Evolutionary conservation across 2,888 invertebrate species (phyloP).

Genomic region (Atrina japonica): DNA sequence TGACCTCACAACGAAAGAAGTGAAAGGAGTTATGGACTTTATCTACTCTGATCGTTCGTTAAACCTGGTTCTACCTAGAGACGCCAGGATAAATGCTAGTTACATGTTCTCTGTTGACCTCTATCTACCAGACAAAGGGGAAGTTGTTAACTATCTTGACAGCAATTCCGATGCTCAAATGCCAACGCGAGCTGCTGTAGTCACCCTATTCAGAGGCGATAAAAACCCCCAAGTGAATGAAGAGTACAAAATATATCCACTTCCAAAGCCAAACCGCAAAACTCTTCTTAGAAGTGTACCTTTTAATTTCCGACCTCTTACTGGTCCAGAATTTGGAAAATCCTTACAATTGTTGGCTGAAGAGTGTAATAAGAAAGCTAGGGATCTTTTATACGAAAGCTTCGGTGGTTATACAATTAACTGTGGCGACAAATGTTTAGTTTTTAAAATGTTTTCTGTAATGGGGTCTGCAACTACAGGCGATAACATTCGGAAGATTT

Average conservation of each 20-base stretch:
- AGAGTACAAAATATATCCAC: conserved; percentile 63
- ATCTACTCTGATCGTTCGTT: conserved; percentile 34
- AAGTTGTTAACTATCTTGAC: conserved; percentile 50
- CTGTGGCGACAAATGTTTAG: conserved; percentile 65
- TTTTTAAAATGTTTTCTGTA: conserved; percentile 61
- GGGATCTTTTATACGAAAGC: conserved; percentile 61
- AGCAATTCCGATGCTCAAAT: conserved; percentile 17
- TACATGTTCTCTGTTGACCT: conserved; percentile 58
- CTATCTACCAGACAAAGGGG: conserved; percentile 55
- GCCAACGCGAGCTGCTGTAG: conserved; percentile 60
- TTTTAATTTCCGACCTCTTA: conserved; percentile 65
- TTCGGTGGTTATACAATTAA: conserved; percentile 59
- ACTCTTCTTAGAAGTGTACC: too few species aligned
- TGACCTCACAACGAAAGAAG: conserved; percentile 39
- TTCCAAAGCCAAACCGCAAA: conserved; percentile 55
- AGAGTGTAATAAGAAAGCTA: conserved; percentile 51
- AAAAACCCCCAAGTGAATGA: conserved; percentile 52
- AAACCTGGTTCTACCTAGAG: conserved; percentile 32
- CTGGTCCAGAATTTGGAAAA: conserved; percentile 60
- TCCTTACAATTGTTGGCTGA: conserved; percentile 56
- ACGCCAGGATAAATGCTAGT: conserved; percentile 39
- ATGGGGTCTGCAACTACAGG: conserved; percentile 55
- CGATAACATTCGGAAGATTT: conserved; percentile 56
- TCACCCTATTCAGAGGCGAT: conserved; percentile 65
- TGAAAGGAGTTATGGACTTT: conserved; percentile 41